phyloP scores from a whole-genome alignment of 2,888 invertebrate genomes.

The Cheilosia soror region DNA sequence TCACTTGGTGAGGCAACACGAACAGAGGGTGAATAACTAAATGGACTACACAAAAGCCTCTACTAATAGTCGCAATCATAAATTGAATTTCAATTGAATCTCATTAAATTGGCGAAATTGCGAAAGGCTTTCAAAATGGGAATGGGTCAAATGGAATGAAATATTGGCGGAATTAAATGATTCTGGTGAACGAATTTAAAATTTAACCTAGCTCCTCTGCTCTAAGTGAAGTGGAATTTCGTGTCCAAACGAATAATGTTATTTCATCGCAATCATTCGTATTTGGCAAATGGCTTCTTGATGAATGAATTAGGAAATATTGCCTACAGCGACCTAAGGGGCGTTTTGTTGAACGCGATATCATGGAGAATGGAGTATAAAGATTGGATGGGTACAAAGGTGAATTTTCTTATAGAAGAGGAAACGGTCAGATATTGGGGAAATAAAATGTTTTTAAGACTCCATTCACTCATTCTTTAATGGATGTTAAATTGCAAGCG shows the following conservation, averaged over 20 bases:
- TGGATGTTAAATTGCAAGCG: conserved; percentile 21
- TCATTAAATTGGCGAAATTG: conserved; percentile 38
- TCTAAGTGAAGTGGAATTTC: conserved; percentile 36
- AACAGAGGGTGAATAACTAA: not conserved
- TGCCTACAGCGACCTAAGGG: conserved; percentile 32
- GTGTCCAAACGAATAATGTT: not conserved
- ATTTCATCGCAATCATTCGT: conserved; percentile 6
- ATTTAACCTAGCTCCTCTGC: conserved; percentile 16
- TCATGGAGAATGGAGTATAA: conserved; percentile 11
- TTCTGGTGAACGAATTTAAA: conserved; percentile 39
- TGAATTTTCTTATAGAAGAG: conserved; percentile 2
- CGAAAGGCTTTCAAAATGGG: conserved; percentile 6
- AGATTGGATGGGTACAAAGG: conserved; percentile 32
- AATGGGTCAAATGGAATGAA: conserved; percentile 1
- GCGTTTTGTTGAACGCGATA: not conserved
- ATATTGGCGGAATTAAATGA: conserved; percentile 23
- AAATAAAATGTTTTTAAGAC: conserved; percentile 23
- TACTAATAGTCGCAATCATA: conserved; percentile 14
- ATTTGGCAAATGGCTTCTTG: conserved; percentile 2
- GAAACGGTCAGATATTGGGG: conserved; percentile 35
- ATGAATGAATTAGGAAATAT: conserved; percentile 39
- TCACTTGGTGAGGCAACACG: not conserved
- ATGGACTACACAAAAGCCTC: conserved; percentile 15
- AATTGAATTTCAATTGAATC: conserved; percentile 65
- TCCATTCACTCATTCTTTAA: conserved; percentile 31